Evolutionary conservation across 2,113 vertebrate species (phyloP), one percentile per base, ranked within the genome.

Genomic region (Cephalopholis sonnerati): DNA sequence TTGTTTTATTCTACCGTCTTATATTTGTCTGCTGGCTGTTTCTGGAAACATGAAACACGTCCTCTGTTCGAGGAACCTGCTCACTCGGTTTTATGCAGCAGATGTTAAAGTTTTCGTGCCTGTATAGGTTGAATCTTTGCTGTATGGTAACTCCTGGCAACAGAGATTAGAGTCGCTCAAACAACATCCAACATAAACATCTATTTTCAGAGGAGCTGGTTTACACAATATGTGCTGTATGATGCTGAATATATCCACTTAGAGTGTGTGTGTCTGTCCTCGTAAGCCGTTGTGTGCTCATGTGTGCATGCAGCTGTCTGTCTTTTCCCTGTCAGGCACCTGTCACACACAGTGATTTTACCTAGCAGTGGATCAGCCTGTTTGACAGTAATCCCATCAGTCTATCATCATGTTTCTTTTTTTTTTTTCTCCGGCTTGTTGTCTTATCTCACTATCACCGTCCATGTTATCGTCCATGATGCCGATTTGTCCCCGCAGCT

Each of bases 351-450:
- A 13, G 24, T 57, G 67, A 50, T 84, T 83, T 79, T 58, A 82
- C 79, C 82, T 58, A 0, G 13, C 65, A 15, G 70, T 70, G 48
- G 69, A 51, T 78, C 63, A 46, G 78, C 53, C 54, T 39, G 4
- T 80, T 75, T 73, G 84, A 82, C 59, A 84, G 75, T 86, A 84
- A 79, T 87, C 77, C 71, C 63, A 63, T 77, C 84, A 39, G 64
- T 81, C 79, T 48, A 39, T 87, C 75, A 61, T 77, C 57, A 4
- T 67, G 53, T 75, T 80, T 73, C 10, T 53, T 68, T 68, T 55
- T 70, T 53, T 68, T 68, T 55, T 70, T 29, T 12, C 74, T 64
- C 78, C 11, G 65, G 41, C 59, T 59, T 64, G 68, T 6, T 81
- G 48, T 84, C 83, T 91, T 81, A 77, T 92, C 90, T 84, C 54